Conservation (phyloP, 2,797 vertebrate genomes). For the Tragelaphus oryx region DNA sequence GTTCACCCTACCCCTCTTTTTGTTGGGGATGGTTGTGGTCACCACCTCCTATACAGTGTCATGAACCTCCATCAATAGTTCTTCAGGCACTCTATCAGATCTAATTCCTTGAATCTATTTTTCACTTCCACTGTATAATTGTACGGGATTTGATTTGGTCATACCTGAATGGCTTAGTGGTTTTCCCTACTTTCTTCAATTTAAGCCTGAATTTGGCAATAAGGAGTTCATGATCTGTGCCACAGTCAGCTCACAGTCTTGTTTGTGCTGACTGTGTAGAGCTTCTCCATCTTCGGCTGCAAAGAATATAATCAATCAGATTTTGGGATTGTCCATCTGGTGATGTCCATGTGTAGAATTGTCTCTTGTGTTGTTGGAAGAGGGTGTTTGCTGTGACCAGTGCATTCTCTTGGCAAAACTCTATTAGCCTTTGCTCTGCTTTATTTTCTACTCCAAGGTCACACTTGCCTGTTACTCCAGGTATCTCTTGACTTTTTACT, state of each 20-base stretch:
- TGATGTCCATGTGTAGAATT: not conserved
- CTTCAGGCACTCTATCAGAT: not conserved
- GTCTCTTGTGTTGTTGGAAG: not conserved
- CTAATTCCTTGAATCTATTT: not conserved
- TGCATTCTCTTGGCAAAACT: not conserved
- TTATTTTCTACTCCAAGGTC: not conserved
- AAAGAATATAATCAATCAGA: not conserved
- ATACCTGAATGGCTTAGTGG: not conserved
- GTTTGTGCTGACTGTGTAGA: not conserved
- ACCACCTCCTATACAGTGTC: not conserved
- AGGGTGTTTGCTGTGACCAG: not conserved
- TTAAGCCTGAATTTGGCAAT: not conserved
- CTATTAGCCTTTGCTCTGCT: not conserved
- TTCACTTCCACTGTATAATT: not conserved
- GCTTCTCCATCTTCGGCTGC: not conserved
- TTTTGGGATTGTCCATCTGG: not conserved
- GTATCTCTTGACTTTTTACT: not conserved
- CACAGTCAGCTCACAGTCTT: not conserved
- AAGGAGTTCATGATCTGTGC: not conserved
- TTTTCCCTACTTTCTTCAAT: not conserved
- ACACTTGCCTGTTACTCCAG: not conserved
- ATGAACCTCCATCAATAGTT: not conserved
- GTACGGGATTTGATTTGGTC: not conserved
- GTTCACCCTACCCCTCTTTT: not conserved
- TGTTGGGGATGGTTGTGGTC: not conserved